Base-by-base conservation (phyloP, 2,797 vertebrate genomes). In the Syngnathus rostellatus region DNA sequence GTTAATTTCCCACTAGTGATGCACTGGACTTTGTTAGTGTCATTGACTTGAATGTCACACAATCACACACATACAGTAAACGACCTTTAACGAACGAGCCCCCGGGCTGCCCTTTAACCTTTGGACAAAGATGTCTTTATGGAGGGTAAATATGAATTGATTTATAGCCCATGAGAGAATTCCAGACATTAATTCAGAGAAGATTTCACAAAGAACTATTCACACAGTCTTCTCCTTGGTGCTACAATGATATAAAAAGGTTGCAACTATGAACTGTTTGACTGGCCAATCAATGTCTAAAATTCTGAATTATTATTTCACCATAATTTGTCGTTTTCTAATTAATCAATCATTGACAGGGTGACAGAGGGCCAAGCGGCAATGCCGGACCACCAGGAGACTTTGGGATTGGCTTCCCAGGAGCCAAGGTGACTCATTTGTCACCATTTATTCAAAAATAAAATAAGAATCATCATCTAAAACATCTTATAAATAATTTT, bases 321-420 rank as follows among this genome's bases (percentile, higher is more conserved):
- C 10, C 21, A 25, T 12, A 6, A 31, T 16, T 31, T 31, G 23
- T 25, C 25, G 7, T 17, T 37, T 57, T 37, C 5, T 12, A 57
- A 57, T 57, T 14, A 16, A 17, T 12, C 46, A 25, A 4, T 57
- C 2, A 8, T 31, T 19, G 38, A 58, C 81, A 95, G 93, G 93
- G 94, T 67, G 93, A 94, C 79, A 79, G 89, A 11, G 94, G 94
- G 19, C 74, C 72, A 4, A 73, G 54, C 67, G 94, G 94, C 63
- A 76, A 78, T 69, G 0, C 74, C 72, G 94, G 94, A 68, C 81
- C 77, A n/a, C 74, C 78, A 0, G 94, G 94, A 21, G 89, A 90
- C 57, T 70, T 69, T 5, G 87, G 88, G 1, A 70, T 91, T 8
- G 90, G 91, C 62, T 90, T 89, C 63, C 89, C 90, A 46, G 90